Evolutionary conservation across 2,797 vertebrate species (phyloP), one percentile per base, ranked within the genome.

Genomic region (Florisuga fusca): DNA sequence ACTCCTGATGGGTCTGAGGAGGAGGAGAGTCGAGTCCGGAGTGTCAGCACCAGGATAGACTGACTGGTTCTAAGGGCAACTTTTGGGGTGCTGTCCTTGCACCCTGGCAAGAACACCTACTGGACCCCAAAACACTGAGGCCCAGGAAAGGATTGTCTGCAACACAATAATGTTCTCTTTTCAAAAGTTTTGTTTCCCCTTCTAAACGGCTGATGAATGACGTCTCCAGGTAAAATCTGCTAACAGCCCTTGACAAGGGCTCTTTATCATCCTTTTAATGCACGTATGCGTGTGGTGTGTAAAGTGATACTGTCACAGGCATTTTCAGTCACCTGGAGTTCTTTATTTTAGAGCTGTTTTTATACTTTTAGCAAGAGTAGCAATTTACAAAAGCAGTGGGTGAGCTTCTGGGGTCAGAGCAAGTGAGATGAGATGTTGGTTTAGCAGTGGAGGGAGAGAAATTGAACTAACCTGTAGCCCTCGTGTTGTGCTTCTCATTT

Each of bases 291-390:
- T 10, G 20, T 23, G 29, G 34, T 29, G 33, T 10, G 66, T 29
- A 0, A 58, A 46, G 33, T 3, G 41, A n/a, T 36, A 6, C 5
- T 17, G 54, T 41, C 38, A 4, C 33, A 36, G 84, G 5, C 17
- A 2, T 15, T 48, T 46, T 46, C 21, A 67, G 71, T 31, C 58
- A 19, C 23, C 27, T n/a, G 0, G 2, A 61, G 33, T 31, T 0
- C 0, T 10, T 66, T 57, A 8, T 19, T 77, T 41, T 36, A 10
- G 43, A 23, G 33, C 50, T 85, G 20, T 66, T 51, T 79, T 29
- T 34, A 9, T 22, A 36, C 63, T 59, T 27, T 22, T 23, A 51
- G 68, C 83, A 34, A 62, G 26, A 76, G 5, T 17, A 34, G 25
- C 72, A 59, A 29, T 83, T 75, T 48, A 27, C 34, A n/a, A 20